phyloP scores from a whole-genome alignment of 2,113 vertebrate genomes.

The Oncorhynchus clarkii region DNA sequence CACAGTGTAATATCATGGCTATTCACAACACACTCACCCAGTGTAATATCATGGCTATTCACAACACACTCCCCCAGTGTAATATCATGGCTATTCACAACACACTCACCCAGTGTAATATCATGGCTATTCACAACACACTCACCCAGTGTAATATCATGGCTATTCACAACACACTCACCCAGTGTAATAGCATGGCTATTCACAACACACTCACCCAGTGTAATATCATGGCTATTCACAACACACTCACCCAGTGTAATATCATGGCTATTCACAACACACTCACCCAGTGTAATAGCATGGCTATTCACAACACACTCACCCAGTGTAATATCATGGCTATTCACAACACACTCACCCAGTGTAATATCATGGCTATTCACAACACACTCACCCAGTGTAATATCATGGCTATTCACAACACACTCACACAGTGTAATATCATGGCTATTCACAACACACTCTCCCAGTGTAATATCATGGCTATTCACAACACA shows the following conservation, averaged over 20 bases:
- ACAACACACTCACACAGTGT: background rate
- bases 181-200: slow-evolving; percentile 36
- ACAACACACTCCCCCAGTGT: background rate
- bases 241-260: background rate
- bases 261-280: slow-evolving; percentile 44
- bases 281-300: slow-evolving; percentile 13
- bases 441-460: slow-evolving; percentile 44
- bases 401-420: slow-evolving; percentile 46
- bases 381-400: slow-evolving; percentile 14
- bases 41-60: slow-evolving; percentile 46
- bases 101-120: slow-evolving; percentile 12
- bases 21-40: slow-evolving; percentile 15
- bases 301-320: slow-evolving; percentile 38
- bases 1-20: slow-evolving; percentile 35
- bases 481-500: slow-evolving; percentile 38
- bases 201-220: slow-evolving; percentile 16
- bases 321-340: slow-evolving; percentile 24
- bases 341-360: slow-evolving; percentile 30
- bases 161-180: slow-evolving; percentile 31
- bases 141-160: slow-evolving; percentile 25
- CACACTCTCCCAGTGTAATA: slow-evolving; percentile 12
- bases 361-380: slow-evolving; percentile 35
- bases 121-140: slow-evolving; percentile 38
- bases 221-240: slow-evolving; percentile 46
- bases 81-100: slow-evolving; percentile 44